A percentile compares a stretch with the other conserved stretches of the same genome.
Conservation (phyloP, 2,888 invertebrate species). For the Harpagoxenus sublaevis region DNA sequence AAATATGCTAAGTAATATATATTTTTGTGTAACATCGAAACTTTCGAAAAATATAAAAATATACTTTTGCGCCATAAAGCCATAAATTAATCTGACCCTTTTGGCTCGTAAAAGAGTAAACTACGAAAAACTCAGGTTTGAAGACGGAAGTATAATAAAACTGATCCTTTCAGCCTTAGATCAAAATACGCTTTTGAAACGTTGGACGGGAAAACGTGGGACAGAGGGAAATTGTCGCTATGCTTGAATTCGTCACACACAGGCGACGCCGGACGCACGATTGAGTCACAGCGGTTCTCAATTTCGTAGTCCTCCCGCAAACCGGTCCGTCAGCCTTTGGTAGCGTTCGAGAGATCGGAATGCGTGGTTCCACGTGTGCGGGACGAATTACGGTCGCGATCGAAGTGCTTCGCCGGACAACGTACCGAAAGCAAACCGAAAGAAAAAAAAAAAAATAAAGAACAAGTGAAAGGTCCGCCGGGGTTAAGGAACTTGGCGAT, state of each 20-base stretch:
- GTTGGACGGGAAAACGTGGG: background rate
- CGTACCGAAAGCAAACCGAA: constrained; percentile 1
- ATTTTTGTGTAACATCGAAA: background rate
- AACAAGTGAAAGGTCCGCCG: constrained; percentile 28
- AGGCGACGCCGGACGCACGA: constrained; percentile 83
- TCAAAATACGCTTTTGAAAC: background rate
- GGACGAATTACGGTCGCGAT: constrained; percentile 22
- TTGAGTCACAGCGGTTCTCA: constrained; percentile 83
- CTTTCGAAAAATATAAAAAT: background rate
- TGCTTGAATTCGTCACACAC: constrained; percentile 82
- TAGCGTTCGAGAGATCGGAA: constrained; percentile 54
- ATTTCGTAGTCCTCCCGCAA: constrained; percentile 52
- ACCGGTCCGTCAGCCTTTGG: constrained; percentile 65
- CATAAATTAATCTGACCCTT: background rate
- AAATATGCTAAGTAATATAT: background rate
- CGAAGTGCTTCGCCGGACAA: constrained; percentile 13
- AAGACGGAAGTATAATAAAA: background rate
- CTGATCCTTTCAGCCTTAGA: background rate
- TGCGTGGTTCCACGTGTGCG: constrained; percentile 9
- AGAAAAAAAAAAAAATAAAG: constrained; percentile 17
- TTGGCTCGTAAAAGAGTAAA: background rate
- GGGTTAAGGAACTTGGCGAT: background rate
- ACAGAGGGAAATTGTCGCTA: background rate
- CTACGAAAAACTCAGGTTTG: background rate
- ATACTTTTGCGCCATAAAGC: background rate